These are phyloP conservation scores for Bibio marci DNA, from an alignment of 2,888 invertebrate genomes.

Conservation along the genomic window DNA sequence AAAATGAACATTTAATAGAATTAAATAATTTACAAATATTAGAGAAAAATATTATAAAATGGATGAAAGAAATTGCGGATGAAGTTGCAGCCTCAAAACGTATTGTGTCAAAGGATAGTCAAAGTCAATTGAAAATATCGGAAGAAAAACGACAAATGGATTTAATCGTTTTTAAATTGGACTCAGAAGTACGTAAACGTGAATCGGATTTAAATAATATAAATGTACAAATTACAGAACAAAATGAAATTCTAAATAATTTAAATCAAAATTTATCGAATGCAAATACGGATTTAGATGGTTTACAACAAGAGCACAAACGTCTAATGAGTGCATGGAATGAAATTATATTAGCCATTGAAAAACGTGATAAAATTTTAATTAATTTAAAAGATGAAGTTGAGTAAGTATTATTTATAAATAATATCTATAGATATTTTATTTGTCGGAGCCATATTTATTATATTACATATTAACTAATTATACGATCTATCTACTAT, in stretches of 20 bases:
- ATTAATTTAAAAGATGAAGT: conserved; percentile 42
- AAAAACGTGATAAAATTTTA: conserved; percentile 47
- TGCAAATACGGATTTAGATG: conserved; percentile 56
- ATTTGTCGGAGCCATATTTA: conserved; percentile 4
- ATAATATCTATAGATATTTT: background rate
- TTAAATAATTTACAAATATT: conserved; percentile 21
- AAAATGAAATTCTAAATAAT: conserved; percentile 41
- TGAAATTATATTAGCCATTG: conserved; percentile 51
- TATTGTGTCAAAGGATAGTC: conserved; percentile 23
- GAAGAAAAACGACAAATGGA: conserved; percentile 33
- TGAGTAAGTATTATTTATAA: conserved; percentile 26
- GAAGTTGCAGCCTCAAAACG: conserved; percentile 25
- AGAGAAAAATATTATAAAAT: conserved; percentile 22
- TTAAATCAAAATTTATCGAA: conserved; percentile 41
- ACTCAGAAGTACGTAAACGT: conserved; percentile 50
- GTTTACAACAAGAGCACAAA: conserved; percentile 49
- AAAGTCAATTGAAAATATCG: conserved; percentile 25
- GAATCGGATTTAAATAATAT: conserved; percentile 47
- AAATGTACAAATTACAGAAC: conserved; percentile 45
- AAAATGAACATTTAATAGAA: conserved; percentile 21
- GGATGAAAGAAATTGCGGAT: conserved; percentile 24
- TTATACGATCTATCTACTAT: too few relatives aligned
- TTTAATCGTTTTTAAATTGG: conserved; percentile 46
- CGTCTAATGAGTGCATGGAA: conserved; percentile 57
- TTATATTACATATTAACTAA: conserved; percentile 2